Evolutionary conservation across 2,113 vertebrate species (phyloP).

Genomic region (Tachuris rubrigastra): DNA sequence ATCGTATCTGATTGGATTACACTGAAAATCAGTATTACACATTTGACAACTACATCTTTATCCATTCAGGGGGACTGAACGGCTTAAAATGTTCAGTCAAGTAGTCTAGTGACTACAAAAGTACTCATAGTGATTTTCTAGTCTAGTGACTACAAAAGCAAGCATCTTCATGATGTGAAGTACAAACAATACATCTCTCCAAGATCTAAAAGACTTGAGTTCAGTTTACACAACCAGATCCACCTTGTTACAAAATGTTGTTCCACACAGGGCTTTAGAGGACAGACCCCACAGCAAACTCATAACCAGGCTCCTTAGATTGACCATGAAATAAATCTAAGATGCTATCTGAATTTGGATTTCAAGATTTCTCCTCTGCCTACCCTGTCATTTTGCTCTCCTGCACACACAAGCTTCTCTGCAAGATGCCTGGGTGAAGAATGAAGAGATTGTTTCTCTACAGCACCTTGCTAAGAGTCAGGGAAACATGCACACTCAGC

Average conservation of each 20-base stretch:
- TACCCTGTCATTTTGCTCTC: background rate
- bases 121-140: too few relatives aligned
- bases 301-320: background rate
- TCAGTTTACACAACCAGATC: background rate
- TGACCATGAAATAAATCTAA: background rate
- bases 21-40: background rate
- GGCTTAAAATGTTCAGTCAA: background rate
- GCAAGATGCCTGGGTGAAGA: background rate
- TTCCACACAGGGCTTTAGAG: background rate
- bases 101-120: too few relatives aligned
- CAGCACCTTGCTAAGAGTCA: background rate
- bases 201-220: background rate
- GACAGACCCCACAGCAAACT: background rate
- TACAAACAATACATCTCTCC: background rate
- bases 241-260: background rate
- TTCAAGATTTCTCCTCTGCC: background rate
- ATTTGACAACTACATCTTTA: background rate
- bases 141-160: background rate
- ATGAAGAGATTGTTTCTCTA: background rate
- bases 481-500: background rate
- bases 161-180: background rate
- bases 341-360: background rate
- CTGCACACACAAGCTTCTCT: background rate
- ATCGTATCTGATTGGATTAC: background rate
- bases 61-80: background rate